These are phyloP conservation scores for Schizopygopsis malacanthus DNA, from an alignment of 2,797 vertebrate species.

Conservation along the genomic window DNA sequence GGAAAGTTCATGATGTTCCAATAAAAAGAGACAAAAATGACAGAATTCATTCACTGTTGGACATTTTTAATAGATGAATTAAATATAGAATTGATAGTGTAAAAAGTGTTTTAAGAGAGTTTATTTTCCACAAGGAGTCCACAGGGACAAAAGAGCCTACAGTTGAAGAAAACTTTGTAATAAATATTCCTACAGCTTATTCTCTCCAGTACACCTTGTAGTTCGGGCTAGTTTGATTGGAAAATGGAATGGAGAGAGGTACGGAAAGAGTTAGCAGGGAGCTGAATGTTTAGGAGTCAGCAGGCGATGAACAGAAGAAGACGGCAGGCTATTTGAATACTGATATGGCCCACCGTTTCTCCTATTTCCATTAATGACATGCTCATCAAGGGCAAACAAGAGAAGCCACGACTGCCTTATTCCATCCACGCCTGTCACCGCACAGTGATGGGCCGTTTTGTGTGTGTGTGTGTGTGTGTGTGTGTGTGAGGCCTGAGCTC, in stretches of 20 bases:
- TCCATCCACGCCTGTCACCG: constrained; percentile 84
- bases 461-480: constrained; percentile 81
- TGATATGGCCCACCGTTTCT: constrained; percentile 87
- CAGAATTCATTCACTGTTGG: neutral
- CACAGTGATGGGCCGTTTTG: constrained; percentile 74
- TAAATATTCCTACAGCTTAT: constrained; percentile 20
- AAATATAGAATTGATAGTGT: neutral
- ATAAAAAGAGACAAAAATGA: neutral
- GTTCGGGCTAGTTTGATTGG: constrained; percentile 57
- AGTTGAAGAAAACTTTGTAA: constrained; percentile 4
- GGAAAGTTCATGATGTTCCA: neutral
- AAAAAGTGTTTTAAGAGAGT: neutral
- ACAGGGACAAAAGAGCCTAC: neutral
- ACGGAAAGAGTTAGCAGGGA: constrained; percentile 25
- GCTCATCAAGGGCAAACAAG: constrained; percentile 87
- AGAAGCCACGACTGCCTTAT: constrained; percentile 78
- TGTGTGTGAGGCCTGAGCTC: constrained; percentile 83
- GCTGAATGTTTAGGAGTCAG: constrained; percentile 67
- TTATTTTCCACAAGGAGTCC: neutral
- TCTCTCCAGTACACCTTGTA: constrained; percentile 53
- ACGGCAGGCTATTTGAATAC: constrained; percentile 94
- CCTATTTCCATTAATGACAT: constrained; percentile 94
- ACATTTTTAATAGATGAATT: neutral
- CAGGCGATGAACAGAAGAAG: constrained; percentile 82
- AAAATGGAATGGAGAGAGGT: constrained; percentile 67